A percentile compares a stretch with the other conserved stretches of the same genome.
Conservation (phyloP, 2,888 invertebrate genomes). For the Cephonodes hylas region DNA sequence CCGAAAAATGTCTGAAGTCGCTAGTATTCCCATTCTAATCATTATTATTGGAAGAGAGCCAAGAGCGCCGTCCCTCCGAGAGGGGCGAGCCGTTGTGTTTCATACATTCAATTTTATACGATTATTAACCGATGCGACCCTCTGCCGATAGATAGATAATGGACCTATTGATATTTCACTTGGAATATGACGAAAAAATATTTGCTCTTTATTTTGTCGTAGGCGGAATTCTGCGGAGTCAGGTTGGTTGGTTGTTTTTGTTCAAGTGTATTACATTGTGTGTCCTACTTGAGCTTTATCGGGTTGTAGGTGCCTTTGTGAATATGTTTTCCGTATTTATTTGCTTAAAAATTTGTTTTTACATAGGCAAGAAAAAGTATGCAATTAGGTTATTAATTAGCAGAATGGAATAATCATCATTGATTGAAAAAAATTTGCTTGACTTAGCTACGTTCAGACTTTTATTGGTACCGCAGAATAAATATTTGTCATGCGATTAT, state of each 20-base stretch:
- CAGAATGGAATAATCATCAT: too few species aligned
- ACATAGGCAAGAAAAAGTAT: too few species aligned
- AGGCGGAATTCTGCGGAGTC: not conserved
- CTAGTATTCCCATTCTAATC: conserved; percentile 4
- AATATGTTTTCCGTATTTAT: not conserved
- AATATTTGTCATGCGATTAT: too few species aligned
- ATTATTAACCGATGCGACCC: conserved; percentile 41
- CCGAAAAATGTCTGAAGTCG: not conserved
- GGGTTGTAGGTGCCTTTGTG: too few species aligned
- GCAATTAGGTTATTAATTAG: too few species aligned
- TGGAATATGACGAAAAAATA: not conserved
- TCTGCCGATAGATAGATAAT: conserved; percentile 16
- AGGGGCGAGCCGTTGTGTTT: conserved; percentile 22
- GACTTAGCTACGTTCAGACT: too few species aligned
- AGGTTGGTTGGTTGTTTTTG: not conserved
- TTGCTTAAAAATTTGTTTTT: not conserved
- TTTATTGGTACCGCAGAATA: too few species aligned
- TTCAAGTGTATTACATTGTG: not conserved
- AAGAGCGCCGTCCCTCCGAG: conserved; percentile 15
- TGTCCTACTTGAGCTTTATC: too few species aligned
- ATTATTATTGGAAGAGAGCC: conserved; percentile 31
- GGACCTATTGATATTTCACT: conserved; percentile 14
- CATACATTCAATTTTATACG: conserved; percentile 49
- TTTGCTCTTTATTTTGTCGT: not conserved
- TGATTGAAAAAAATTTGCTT: too few species aligned